Percentiles rank a stretch among this genome's conserved stretches.
Conservation (phyloP, 2,797 vertebrate genomes). For the Chiroxiphia lanceolata region DNA sequence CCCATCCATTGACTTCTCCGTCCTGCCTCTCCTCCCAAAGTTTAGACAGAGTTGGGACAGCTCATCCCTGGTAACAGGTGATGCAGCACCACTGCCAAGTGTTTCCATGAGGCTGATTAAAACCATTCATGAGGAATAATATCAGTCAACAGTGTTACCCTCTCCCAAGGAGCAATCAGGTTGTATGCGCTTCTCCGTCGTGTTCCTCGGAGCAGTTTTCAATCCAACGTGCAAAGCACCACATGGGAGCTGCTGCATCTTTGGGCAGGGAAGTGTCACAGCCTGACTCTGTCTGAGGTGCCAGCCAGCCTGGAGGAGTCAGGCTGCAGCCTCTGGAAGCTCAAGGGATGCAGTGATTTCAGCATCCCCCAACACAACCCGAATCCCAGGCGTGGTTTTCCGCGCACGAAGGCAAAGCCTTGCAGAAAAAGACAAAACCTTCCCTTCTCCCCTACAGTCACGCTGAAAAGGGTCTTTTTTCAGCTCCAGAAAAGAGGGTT, state of each 20-base stretch:
- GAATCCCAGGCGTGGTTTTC: neutral
- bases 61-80: neutral
- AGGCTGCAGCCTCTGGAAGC: neutral
- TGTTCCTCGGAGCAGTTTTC: rapidly evolving
- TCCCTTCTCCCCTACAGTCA: neutral
- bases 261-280: neutral
- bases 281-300: neutral
- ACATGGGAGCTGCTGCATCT: neutral
- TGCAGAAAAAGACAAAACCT: neutral
- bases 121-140: neutral
- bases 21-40: neutral
- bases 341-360: neutral
- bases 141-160: neutral
- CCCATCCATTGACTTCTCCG: neutral
- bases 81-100: neutral
- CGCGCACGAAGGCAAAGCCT: neutral
- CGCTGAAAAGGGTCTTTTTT: neutral
- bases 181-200: neutral
- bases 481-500: neutral
- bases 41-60: neutral
- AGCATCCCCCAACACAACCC: neutral
- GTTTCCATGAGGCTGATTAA: neutral
- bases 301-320: neutral
- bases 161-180: neutral
- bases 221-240: neutral